Evolutionary conservation across 2,113 vertebrate genomes (phyloP).

Genomic region (Casuarius casuarius): DNA sequence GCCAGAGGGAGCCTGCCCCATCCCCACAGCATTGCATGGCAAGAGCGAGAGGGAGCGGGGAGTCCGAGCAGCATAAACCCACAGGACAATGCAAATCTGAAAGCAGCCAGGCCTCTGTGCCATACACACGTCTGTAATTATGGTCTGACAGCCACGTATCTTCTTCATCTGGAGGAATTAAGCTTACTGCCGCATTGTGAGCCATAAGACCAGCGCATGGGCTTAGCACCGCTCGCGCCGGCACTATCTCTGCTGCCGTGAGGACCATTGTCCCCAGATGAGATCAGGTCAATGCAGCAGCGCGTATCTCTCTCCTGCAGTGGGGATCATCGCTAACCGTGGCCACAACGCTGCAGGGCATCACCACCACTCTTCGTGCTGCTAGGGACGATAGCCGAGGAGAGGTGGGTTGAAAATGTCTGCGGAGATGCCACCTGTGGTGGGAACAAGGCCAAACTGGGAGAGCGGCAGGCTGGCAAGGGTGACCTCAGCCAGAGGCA

Average conservation of each 20-base stretch:
- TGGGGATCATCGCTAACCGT: not conserved
- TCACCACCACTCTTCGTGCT: fast-evolving
- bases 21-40: fast-evolving
- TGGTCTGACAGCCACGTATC: conserved; percentile 57
- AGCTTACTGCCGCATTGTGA: conserved; percentile 42
- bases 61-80: not conserved
- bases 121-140: not conserved
- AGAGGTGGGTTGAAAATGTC: not conserved
- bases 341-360: not conserved
- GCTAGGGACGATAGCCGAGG: no score
- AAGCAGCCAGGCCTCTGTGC: not conserved
- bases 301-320: conserved; percentile 39
- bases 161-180: conserved; percentile 59
- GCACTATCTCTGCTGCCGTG: conserved; percentile 22
- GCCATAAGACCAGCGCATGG: conserved; percentile 10
- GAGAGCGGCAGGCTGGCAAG: not conserved
- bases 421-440: not conserved
- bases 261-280: conserved; percentile 51
- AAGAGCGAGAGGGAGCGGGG: not conserved
- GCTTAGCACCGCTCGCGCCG: conserved; percentile 35
- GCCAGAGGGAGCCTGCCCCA: not conserved
- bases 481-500: not conserved
- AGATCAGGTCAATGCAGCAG: conserved; percentile 48
- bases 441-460: fast-evolving
- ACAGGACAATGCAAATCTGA: not conserved